Evolutionary conservation across 2,888 invertebrate genomes (phyloP).

Genomic region (Biston betularia): DNA sequence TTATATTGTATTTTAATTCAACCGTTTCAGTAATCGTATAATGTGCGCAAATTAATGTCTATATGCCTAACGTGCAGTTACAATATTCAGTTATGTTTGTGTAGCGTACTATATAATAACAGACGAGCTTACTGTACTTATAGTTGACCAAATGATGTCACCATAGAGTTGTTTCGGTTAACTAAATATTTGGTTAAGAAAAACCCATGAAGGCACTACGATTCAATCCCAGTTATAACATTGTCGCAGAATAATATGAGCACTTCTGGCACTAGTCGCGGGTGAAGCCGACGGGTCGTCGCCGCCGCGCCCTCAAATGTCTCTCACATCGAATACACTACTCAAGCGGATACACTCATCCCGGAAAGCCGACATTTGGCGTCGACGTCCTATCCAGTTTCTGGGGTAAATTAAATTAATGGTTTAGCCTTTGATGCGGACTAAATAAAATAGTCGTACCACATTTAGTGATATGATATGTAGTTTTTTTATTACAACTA

Average conservation of each 20-base stretch:
- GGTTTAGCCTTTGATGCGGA: no score
- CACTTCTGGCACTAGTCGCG: slow-evolving; percentile 67
- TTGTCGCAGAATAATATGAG: slow-evolving; percentile 44
- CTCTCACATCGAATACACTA: slow-evolving; percentile 57
- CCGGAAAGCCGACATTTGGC: slow-evolving; percentile 27
- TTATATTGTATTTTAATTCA: no score
- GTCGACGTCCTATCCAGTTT: slow-evolving; percentile 2
- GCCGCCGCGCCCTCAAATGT: slow-evolving; percentile 63
- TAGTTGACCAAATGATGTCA: not conserved
- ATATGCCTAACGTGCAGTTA: not conserved
- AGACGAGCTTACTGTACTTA: not conserved
- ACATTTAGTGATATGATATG: no score
- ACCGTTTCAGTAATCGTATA: no score
- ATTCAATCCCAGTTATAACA: slow-evolving; percentile 37
- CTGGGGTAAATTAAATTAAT: not conserved
- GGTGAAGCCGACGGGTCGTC: slow-evolving; percentile 68
- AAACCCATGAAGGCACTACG: not conserved
- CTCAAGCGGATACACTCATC: slow-evolving; percentile 21
- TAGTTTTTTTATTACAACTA: no score
- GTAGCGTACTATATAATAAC: slow-evolving; percentile 11
- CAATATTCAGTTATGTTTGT: slow-evolving; percentile 19
- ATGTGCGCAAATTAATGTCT: not conserved
- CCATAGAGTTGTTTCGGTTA: not conserved
- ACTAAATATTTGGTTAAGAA: not conserved
- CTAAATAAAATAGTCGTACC: no score